Conservation (phyloP, 2,888 invertebrate genomes). For the Hecatera dysodea region DNA sequence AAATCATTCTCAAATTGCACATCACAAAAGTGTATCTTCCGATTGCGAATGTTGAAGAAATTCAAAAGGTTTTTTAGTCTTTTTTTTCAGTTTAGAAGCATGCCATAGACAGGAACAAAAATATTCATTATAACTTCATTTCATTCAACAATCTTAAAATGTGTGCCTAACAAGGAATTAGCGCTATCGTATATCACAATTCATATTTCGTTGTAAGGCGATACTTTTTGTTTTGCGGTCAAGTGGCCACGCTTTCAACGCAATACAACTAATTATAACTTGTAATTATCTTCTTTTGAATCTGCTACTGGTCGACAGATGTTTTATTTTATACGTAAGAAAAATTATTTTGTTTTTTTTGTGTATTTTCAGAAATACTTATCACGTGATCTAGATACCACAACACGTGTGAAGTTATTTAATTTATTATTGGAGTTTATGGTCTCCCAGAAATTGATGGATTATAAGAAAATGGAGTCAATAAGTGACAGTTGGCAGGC, state of each 20-base stretch:
- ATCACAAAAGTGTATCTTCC: constrained; percentile 81
- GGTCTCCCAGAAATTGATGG: no score
- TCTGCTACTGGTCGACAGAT: constrained; percentile 75
- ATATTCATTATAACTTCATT: constrained; percentile 53
- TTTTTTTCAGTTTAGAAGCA: constrained; percentile 48
- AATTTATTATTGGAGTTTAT: no score
- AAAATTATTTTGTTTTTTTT: constrained; percentile 4
- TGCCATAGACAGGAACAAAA: constrained; percentile 60
- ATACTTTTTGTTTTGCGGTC: constrained; percentile 82
- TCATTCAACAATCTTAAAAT: constrained; percentile 57
- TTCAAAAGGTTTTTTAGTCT: constrained; percentile 61
- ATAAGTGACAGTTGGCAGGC: no score
- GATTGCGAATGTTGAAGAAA: constrained; percentile 75
- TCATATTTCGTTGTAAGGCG: constrained; percentile 79
- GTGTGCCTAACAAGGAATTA: constrained; percentile 50
- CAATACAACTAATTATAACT: constrained; percentile 76
- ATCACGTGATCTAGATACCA: background rate
- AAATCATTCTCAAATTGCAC: constrained; percentile 90
- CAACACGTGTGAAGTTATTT: no score
- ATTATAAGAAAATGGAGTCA: no score
- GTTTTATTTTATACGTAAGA: constrained; percentile 53
- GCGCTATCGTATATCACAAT: constrained; percentile 81
- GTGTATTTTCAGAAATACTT: constrained; percentile 2
- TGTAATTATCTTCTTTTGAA: constrained; percentile 77
- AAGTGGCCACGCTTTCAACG: constrained; percentile 76